A percentile compares a stretch with the other conserved stretches of the same genome.
phyloP scores from a whole-genome alignment of 2,888 invertebrate species.

The Torymus tubicola region DNA sequence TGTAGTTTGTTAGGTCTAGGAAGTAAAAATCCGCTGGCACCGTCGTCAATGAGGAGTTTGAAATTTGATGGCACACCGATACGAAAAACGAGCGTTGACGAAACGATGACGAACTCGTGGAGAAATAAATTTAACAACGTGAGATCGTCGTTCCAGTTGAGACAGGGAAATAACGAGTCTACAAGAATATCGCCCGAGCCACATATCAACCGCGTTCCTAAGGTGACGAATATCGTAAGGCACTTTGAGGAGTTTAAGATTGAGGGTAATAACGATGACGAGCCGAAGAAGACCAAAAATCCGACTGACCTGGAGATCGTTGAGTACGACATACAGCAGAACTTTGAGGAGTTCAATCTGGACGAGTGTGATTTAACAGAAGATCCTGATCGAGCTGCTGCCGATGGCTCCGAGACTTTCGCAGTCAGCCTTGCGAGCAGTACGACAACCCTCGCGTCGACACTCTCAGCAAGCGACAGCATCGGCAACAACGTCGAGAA shows the following conservation, averaged over 20 bases:
- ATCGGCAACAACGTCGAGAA: neutral
- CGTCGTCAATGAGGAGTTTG: constrained; percentile 63
- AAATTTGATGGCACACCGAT: constrained; percentile 66
- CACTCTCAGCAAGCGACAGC: constrained; percentile 6
- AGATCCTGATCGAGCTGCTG: constrained; percentile 71
- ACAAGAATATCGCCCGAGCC: constrained; percentile 30
- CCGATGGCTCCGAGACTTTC: constrained; percentile 72
- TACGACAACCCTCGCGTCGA: too few species aligned
- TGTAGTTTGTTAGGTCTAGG: constrained; percentile 56
- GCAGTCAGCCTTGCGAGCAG: constrained; percentile 50
- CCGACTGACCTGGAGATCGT: constrained; percentile 64
- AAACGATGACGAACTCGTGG: constrained; percentile 62
- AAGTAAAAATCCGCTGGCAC: constrained; percentile 44
- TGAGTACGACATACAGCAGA: constrained; percentile 84
- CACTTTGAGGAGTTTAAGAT: constrained; percentile 76
- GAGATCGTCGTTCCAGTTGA: constrained; percentile 66
- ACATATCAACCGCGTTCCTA: constrained; percentile 57
- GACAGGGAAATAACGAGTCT: constrained; percentile 41
- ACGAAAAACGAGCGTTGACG: constrained; percentile 52
- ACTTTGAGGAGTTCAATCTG: constrained; percentile 88
- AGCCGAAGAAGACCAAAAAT: neutral
- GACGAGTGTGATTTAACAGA: constrained; percentile 82
- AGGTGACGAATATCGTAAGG: constrained; percentile 72
- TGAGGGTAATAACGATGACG: constrained; percentile 67
- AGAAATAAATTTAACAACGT: constrained; percentile 67